phyloP scores from a whole-genome alignment of 2,797 vertebrate species.

The Hydrophis major region DNA sequence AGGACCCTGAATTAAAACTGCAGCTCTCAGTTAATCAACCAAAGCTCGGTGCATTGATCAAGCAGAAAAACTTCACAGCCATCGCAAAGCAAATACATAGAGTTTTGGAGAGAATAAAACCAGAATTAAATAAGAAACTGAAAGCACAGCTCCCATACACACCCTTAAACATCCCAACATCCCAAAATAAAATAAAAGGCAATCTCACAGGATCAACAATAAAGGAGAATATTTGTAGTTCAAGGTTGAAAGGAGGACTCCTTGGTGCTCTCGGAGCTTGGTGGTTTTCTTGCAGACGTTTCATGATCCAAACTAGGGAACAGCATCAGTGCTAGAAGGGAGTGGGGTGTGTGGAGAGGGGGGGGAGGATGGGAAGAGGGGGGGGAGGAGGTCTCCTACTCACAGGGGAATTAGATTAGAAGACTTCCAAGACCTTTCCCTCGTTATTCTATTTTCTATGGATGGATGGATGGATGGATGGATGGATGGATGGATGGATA shows the following conservation, averaged over 20 bases:
- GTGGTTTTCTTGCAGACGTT: no score
- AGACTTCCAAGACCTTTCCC: no score
- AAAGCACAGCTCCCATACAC: background rate
- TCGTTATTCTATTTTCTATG: no score
- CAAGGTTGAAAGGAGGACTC: background rate
- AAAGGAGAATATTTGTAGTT: background rate
- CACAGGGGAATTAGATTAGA: no score
- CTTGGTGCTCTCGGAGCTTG: background rate
- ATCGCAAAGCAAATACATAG: background rate
- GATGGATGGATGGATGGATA: no score
- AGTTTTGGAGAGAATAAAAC: background rate
- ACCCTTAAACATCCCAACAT: background rate
- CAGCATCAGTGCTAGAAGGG: background rate
- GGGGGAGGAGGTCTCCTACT: no score
- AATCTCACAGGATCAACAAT: background rate
- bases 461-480: no score
- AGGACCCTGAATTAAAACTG: background rate
- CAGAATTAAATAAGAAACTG: background rate
- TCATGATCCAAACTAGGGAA: background rate
- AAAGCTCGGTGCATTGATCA: background rate
- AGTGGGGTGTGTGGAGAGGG: background rate
- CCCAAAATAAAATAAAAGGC: background rate
- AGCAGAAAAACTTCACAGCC: background rate
- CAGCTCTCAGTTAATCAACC: background rate
- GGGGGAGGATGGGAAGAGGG: no score